Evolutionary conservation across 2,113 vertebrate genomes (phyloP).

Genomic region (Nannobrachium achirus): DNA sequence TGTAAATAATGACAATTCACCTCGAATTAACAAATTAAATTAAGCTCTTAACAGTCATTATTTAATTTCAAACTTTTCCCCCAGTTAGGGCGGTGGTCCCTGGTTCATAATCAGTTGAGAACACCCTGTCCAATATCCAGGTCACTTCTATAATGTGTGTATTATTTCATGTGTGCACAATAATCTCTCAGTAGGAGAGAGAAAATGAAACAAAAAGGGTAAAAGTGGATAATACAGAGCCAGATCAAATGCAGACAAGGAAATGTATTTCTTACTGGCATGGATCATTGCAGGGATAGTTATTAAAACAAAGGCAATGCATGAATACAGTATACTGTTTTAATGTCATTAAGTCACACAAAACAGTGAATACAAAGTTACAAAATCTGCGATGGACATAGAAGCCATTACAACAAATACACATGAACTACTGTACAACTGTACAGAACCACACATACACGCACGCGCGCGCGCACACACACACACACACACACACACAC

Average conservation of each 20-base stretch:
- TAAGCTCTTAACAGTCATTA: too few species aligned
- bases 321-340: constrained; percentile 14
- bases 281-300: not conserved
- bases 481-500: not conserved
- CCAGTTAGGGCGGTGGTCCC: too few species aligned
- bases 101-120: too few species aligned
- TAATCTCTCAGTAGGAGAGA: too few species aligned
- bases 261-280: not conserved
- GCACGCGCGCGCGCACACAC: too few species aligned
- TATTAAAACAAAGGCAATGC: not conserved
- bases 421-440: not conserved
- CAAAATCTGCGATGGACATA: not conserved
- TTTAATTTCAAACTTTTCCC: too few species aligned
- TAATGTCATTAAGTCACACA: constrained; percentile 39
- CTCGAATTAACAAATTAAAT: too few species aligned
- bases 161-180: not conserved
- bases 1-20: too few species aligned
- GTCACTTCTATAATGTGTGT: too few species aligned
- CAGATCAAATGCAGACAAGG: not conserved
- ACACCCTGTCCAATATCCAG: too few species aligned
- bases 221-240: not conserved
- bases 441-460: not conserved
- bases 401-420: not conserved
- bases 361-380: constrained; percentile 24
- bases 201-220: not conserved